These are phyloP conservation scores for Agrypnia vestita DNA, from an alignment of 1,140 invertebrate genomes.

Conservation along the genomic window DNA sequence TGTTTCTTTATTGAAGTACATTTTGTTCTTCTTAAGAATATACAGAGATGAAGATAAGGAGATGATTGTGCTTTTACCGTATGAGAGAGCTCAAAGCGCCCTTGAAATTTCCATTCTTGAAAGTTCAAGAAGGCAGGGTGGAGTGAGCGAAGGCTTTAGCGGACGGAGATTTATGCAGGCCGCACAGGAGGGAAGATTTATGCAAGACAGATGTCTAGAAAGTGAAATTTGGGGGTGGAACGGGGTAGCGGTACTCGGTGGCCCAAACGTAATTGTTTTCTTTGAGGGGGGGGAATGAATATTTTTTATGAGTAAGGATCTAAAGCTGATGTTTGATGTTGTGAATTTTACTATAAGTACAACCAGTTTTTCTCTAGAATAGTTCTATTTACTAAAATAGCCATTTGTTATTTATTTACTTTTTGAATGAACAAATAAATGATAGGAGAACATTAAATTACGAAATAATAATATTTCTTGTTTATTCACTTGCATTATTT, in stretches of 20 bases:
- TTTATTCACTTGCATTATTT: no score
- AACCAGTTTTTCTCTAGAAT: no score
- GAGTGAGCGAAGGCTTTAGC: slow-evolving; percentile 27
- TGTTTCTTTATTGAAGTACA: no score
- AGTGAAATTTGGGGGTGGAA: slow-evolving; percentile 37
- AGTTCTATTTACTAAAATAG: no score
- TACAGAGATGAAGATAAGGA: not conserved
- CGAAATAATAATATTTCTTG: no score
- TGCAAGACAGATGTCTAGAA: slow-evolving; percentile 51
- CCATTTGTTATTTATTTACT: no score
- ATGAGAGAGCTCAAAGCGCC: not conserved
- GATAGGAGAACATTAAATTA: no score
- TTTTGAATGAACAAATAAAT: no score
- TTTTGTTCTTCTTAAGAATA: slow-evolving; percentile 2
- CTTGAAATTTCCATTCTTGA: slow-evolving; percentile 30
- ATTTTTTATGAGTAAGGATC: no score
- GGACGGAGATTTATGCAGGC: slow-evolving; percentile 56
- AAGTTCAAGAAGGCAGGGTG: slow-evolving; percentile 11
- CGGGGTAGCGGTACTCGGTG: slow-evolving; percentile 4
- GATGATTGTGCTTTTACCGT: not conserved
- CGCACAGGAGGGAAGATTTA: slow-evolving; percentile 51
- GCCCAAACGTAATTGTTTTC: not conserved
- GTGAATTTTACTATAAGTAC: no score
- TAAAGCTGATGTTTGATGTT: no score
- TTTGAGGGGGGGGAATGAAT: no score